Conservation (phyloP, 2,113 vertebrate species). For the Psittacus erithacus region DNA sequence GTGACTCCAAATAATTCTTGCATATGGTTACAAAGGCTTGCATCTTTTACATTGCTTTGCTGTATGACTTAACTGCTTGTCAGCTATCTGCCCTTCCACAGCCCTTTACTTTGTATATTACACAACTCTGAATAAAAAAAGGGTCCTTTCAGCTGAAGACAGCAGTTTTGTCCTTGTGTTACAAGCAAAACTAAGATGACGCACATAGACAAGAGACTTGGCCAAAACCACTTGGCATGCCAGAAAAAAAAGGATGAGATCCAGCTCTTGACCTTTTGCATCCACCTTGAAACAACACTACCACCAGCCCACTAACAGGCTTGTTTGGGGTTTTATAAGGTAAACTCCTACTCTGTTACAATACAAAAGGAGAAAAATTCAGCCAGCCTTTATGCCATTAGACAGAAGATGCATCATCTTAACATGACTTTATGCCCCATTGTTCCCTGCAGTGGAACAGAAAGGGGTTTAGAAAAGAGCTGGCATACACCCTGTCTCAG, state of each 20-base stretch:
- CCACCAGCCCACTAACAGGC: neutral
- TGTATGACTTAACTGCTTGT: neutral
- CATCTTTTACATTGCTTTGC: neutral
- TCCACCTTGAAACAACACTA: neutral
- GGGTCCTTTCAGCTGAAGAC: neutral
- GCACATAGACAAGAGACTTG: neutral
- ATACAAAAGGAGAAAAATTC: neutral
- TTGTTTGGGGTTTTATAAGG: neutral
- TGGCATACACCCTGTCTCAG: neutral
- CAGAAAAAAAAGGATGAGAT: neutral
- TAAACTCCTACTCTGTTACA: neutral
- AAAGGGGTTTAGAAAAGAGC: neutral
- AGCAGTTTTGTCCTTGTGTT: constrained; percentile 3
- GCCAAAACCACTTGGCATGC: neutral
- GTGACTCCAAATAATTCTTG: constrained; percentile 22
- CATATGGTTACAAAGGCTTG: neutral
- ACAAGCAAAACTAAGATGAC: neutral
- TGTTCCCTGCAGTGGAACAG: neutral
- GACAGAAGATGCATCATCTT: neutral
- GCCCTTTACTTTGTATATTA: neutral
- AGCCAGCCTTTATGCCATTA: neutral
- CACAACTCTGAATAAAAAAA: neutral
- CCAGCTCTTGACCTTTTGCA: neutral
- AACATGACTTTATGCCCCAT: neutral
- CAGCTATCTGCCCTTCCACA: neutral